Percentiles rank a stretch among this genome's conserved stretches.
Evolutionary conservation across 2,113 vertebrate genomes (phyloP).

Genomic region (Seriola quinqueradiata): DNA sequence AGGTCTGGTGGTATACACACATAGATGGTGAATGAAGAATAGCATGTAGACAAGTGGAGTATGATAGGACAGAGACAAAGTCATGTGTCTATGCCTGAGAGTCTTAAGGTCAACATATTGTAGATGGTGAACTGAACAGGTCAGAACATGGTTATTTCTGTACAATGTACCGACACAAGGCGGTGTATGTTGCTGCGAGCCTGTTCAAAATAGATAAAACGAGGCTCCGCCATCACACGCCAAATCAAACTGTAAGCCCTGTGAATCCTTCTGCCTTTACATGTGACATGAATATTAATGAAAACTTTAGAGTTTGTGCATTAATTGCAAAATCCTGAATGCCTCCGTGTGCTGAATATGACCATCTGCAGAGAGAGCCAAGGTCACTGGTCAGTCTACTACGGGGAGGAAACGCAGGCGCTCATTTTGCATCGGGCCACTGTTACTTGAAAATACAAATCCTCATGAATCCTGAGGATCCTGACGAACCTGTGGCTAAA

Average conservation of each 20-base stretch:
- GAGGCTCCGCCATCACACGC: neutral
- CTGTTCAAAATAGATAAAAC: neutral
- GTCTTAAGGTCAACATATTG: neutral
- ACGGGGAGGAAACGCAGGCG: neutral
- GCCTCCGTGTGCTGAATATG: conserved; percentile 2
- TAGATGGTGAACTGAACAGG: neutral
- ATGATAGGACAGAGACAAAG: neutral
- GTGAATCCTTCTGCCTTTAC: neutral
- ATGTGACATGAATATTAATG: neutral
- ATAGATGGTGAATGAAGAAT: neutral
- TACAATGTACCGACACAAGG: neutral
- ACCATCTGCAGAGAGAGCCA: conserved; percentile 7
- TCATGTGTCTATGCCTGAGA: neutral
- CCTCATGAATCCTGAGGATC: conserved; percentile 25
- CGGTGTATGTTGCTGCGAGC: neutral
- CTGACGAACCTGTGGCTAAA: conserved; percentile 32
- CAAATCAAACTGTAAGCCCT: neutral
- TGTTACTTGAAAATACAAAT: conserved; percentile 12
- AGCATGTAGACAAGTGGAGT: fast-evolving
- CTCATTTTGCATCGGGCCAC: neutral
- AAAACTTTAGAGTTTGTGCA: conserved; percentile 1
- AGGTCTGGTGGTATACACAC: neutral
- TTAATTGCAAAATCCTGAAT: neutral
- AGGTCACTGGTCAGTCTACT: conserved; percentile 7
- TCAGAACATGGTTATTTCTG: neutral